Base-by-base conservation (phyloP, 2,113 vertebrate genomes). In the Pteropus alecto region DNA sequence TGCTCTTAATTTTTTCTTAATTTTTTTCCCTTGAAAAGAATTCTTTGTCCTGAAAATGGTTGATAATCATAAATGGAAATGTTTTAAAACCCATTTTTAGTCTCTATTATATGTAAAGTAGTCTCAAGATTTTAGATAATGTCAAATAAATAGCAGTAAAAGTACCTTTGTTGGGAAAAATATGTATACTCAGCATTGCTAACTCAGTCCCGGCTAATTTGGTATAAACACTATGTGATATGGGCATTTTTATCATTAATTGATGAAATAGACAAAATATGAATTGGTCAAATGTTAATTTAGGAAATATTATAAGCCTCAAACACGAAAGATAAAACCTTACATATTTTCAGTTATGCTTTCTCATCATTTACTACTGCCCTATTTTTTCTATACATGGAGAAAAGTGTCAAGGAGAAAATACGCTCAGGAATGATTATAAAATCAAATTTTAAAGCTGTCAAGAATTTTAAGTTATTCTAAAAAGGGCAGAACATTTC, bases 401-500 rank as follows among this genome's bases (percentile, higher is more conserved):
- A 67, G 33, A 87, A 87, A 96, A 79, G 43, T 81, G 14, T 70
- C 77, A 73, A 82, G 28, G 60, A 94, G 21, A 96, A 91, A 93
- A 68, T 67, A 24, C 63, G 41, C 7, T 58, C 77, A 95, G 9
- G 33, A 84, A 88, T 95, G 30, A 70, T 41, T 88, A 6, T 81
- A 92, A 92, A 81, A 70, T 14, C 13, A 81, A 11, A 41, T 85
- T 96, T 89, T 81, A 88, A 89, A 63, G 30, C 89, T 86, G 21
- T 68, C 15, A 85, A 48, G 35, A 92, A 94, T 63, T 73, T 89
- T 92, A 70, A 93, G n/a, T 89, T 74, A 92, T 91, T 92, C 38
- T 89, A 81, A 46, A 94, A 76, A 43, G 51, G 33, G 3, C 4
- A 92, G 73, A 76, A 35, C 7, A 76, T 92, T 89, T 94, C 56